Evolutionary conservation across 2,888 invertebrate species (phyloP).

Genomic region (Nephrotoma guestfalica): DNA sequence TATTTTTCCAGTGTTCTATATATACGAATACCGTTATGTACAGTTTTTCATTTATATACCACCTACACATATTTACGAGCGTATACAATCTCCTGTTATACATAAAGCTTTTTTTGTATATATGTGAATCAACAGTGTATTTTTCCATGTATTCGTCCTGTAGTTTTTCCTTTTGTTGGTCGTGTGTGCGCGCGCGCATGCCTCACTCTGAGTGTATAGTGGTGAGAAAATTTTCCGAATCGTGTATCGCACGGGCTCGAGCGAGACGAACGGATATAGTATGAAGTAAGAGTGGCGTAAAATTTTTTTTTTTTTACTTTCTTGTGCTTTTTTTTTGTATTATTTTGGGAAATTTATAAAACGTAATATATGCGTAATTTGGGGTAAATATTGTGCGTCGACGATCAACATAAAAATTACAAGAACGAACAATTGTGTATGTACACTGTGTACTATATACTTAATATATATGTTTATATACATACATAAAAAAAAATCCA

Average conservation of each 20-base stretch:
- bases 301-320: not conserved
- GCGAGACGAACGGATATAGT: not conserved
- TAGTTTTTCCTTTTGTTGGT: not conserved
- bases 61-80: not conserved
- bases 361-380: conserved; percentile 1
- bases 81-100: not conserved
- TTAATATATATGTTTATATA: not conserved
- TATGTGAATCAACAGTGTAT: conserved; percentile 3
- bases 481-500: not conserved
- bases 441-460: not conserved
- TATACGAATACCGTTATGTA: not conserved
- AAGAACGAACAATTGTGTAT: not conserved
- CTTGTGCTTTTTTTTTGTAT: not conserved
- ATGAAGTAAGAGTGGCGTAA: not conserved
- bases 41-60: not conserved
- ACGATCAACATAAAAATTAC: not conserved
- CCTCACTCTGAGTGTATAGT: not conserved
- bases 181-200: not conserved
- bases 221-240: not conserved
- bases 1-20: not conserved
- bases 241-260: not conserved
- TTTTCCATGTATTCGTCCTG: not conserved
- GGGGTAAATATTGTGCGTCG: conserved; percentile 6
- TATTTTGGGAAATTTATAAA: not conserved
- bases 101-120: not conserved